Evolutionary conservation across 2,113 vertebrate species (phyloP).

Genomic region (Proteles cristata): DNA sequence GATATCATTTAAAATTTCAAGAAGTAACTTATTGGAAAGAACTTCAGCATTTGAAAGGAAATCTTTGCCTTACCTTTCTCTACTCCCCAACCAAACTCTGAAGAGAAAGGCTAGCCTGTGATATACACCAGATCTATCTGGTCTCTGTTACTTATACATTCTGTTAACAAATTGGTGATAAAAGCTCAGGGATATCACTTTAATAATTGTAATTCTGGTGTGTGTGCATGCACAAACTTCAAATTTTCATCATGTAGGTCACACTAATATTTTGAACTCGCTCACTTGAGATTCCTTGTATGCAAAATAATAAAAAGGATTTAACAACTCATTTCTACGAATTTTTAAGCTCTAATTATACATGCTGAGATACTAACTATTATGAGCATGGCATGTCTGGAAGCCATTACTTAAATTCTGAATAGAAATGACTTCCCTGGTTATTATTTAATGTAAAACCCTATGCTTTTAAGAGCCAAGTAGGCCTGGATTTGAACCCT

Average conservation of each 20-base stretch:
- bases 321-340: background rate
- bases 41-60: background rate
- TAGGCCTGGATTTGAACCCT: background rate
- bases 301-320: background rate
- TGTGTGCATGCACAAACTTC: background rate
- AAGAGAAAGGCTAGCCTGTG: background rate
- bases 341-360: slow-evolving; percentile 7
- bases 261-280: background rate
- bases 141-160: background rate
- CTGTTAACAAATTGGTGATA: background rate
- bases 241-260: background rate
- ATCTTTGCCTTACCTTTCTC: background rate
- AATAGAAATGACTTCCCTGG: background rate
- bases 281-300: background rate
- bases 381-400: background rate
- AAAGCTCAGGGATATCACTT: background rate
- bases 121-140: background rate
- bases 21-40: background rate
- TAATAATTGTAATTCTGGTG: background rate
- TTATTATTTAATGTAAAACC: slow-evolving; percentile 1
- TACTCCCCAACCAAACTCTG: background rate
- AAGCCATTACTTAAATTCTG: background rate
- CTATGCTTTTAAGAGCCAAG: background rate
- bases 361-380: background rate
- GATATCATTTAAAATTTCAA: background rate